Percentiles rank a stretch among this genome's conserved stretches.
Conservation (phyloP, 1,140 invertebrate genomes). For the Cydia fagiglandana region DNA sequence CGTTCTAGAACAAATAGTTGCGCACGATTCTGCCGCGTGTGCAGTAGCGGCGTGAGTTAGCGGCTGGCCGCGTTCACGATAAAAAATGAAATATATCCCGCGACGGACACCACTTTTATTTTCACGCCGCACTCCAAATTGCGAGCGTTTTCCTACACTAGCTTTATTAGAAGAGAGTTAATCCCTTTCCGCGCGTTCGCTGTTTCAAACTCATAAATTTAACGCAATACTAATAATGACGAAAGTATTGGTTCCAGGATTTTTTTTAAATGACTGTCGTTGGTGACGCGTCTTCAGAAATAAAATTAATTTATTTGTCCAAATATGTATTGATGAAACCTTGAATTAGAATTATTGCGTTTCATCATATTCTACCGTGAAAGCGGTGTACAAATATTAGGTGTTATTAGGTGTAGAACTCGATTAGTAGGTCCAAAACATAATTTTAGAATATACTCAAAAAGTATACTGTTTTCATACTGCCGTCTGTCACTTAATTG, state of each 20-base stretch:
- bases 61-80: constrained; percentile 18
- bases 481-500: too few relatives aligned
- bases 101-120: constrained; percentile 31
- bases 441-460: too few relatives aligned
- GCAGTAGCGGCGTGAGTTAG: constrained; percentile 26
- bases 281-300: too few relatives aligned
- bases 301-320: too few relatives aligned
- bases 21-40: constrained; percentile 18
- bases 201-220: background rate
- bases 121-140: constrained; percentile 24
- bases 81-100: constrained; percentile 26
- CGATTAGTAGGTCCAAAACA: too few relatives aligned
- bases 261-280: too few relatives aligned
- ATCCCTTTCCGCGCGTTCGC: constrained; percentile 7
- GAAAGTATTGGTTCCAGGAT: background rate
- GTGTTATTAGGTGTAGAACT: too few relatives aligned
- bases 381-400: too few relatives aligned
- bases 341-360: too few relatives aligned
- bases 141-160: constrained; percentile 20
- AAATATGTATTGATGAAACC: too few relatives aligned
- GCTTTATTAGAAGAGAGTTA: constrained; percentile 24
- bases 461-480: too few relatives aligned
- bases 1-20: constrained; percentile 19
- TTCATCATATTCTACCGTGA: too few relatives aligned
- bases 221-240: background rate